These are phyloP conservation scores for Nesogale talazaci DNA, from an alignment of 2,113 vertebrate species.

Conservation along the genomic window DNA sequence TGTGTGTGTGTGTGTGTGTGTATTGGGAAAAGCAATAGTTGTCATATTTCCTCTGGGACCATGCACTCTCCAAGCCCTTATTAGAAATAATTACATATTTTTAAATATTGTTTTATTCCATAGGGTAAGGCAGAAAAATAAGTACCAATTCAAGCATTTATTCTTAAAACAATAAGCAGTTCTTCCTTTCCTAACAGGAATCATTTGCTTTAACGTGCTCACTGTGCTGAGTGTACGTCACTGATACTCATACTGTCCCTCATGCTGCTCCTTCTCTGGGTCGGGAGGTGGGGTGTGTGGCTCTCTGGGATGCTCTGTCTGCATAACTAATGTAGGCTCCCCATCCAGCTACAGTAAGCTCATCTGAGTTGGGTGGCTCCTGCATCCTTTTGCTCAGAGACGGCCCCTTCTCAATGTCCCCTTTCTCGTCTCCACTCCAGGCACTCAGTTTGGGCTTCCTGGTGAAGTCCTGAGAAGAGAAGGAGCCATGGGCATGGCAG, in stretches of 20 bases:
- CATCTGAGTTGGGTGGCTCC: too few relatives aligned
- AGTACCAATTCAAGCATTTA: neutral
- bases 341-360: neutral
- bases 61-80: conserved; percentile 14
- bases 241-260: neutral
- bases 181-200: conserved; percentile 5
- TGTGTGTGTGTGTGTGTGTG: too few relatives aligned
- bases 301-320: neutral
- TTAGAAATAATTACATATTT: conserved; percentile 71
- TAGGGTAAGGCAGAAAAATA: neutral
- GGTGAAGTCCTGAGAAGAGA: conserved; percentile 25
- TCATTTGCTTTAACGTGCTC: neutral
- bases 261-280: neutral
- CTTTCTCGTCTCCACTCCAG: neutral
- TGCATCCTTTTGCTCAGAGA: neutral
- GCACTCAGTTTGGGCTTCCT: neutral
- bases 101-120: neutral
- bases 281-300: neutral
- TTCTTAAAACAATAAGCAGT: neutral
- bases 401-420: neutral
- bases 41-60: conserved; percentile 60
- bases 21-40: conserved; percentile 30
- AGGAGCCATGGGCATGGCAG: neutral
- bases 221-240: neutral
- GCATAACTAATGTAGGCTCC: neutral